Evolutionary conservation across 2,797 vertebrate genomes (phyloP), one percentile per base, ranked within the genome.

Genomic region (Phataginus tetradactyla): DNA sequence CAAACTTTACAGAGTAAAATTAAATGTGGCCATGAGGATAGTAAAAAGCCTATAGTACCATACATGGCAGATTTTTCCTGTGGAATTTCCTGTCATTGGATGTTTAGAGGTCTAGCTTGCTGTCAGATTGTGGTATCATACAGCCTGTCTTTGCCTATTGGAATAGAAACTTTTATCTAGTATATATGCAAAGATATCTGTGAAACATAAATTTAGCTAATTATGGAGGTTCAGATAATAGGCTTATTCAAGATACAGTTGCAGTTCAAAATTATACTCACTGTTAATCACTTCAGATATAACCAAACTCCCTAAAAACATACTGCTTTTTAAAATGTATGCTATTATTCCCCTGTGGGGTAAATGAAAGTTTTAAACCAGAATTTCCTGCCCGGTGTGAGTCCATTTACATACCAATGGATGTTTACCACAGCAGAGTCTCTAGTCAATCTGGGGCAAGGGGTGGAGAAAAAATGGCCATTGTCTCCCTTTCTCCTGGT

Each of bases 1-100:
- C 32, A 77, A 89, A 92, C 18, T 83, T 94, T 64, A 29, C n/a
- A 77, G 7, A 66, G 39, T 61, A 55, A 83, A 94, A 89, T 79
- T 78, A 75, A 80, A 93, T 61, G 75, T 64, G 18, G 4, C 37
- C 34, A 14, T 20, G 64, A 77, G 21, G 6, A 64, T 4, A 8
- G 29, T 21, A 79, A 5, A 87, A 23, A 78, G 32, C 69, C 34
- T 83, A 14, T 39, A 37, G 15, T 18, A 69, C 68, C 39, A 87
- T 11, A 85, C 9, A 17, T n/a, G 42, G 1, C 15, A 57, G 63
- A 45, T 57, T 55, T 81, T 75, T 91, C 75, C 27, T 61, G 13
- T 39, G 23, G 21, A 42, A 72, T 84, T 86, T 87, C 66, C 42
- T 32, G 11, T 79, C 61, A 42, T 86, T 51, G 17, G 63, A 9